These are phyloP conservation scores for Formica selysi DNA, from an alignment of 1,140 invertebrate genomes.

Conservation along the genomic window DNA sequence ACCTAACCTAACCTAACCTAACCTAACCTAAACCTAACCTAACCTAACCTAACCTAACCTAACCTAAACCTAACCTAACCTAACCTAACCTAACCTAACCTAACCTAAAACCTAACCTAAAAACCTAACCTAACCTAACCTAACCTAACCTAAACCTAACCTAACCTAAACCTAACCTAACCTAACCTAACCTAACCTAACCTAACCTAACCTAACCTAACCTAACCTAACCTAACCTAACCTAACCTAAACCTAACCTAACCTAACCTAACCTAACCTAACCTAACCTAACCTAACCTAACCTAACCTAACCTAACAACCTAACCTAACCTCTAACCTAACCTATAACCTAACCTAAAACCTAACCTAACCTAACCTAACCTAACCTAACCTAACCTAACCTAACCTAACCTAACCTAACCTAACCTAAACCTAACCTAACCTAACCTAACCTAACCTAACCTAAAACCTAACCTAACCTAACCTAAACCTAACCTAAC, in stretches of 20 bases:
- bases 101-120: too few relatives aligned
- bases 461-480: too few relatives aligned
- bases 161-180: conserved; percentile 1
- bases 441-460: too few relatives aligned
- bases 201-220: conserved; percentile 31
- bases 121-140: conserved; percentile 38
- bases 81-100: conserved; percentile 25
- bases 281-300: conserved; percentile 25
- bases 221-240: conserved; percentile 39
- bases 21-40: conserved; percentile 21
- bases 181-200: conserved; percentile 32
- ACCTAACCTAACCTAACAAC: too few relatives aligned
- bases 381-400: too few relatives aligned
- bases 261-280: conserved; percentile 18
- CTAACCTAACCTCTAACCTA: too few relatives aligned
- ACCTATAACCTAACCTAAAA: too few relatives aligned
- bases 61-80: conserved; percentile 33
- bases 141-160: conserved; percentile 23
- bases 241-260: conserved; percentile 20
- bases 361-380: too few relatives aligned
- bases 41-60: conserved; percentile 27
- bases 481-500: too few relatives aligned
- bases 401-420: too few relatives aligned
- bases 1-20: conserved; percentile 29
- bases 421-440: too few relatives aligned